These are phyloP conservation scores for Noctua janthina DNA, from an alignment of 2,888 invertebrate genomes.

Conservation along the genomic window DNA sequence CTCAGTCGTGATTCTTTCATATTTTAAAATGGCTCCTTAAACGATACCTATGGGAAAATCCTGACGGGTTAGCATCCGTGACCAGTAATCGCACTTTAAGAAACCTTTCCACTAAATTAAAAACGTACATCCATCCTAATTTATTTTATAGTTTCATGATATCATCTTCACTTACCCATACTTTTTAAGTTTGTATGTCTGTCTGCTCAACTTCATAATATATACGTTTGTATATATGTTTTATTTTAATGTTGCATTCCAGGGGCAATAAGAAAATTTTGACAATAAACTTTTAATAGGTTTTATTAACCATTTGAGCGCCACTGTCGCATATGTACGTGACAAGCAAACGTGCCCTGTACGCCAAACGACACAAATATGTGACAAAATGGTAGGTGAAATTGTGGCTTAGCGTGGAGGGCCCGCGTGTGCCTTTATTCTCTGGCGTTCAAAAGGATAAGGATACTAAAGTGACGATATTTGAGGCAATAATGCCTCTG, in stretches of 20 bases:
- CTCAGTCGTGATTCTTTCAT: not conserved
- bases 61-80: constrained; percentile 8
- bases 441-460: too few relatives aligned
- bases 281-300: not conserved
- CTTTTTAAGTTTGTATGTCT: not conserved
- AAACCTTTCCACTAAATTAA: not conserved
- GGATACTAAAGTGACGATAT: not conserved
- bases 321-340: too few relatives aligned
- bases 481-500: not conserved
- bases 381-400: too few relatives aligned
- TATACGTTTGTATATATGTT: too few relatives aligned
- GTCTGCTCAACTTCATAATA: not conserved
- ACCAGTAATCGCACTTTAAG: not conserved
- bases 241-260: too few relatives aligned
- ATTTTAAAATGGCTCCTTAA: constrained; percentile 11
- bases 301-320: not conserved
- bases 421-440: too few relatives aligned
- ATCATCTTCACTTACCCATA: not conserved
- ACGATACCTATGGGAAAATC: constrained; percentile 34
- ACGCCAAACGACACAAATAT: too few relatives aligned
- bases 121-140: not conserved
- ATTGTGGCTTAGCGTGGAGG: too few relatives aligned
- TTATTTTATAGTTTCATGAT: not conserved
- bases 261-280: not conserved
- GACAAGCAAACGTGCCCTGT: too few relatives aligned